These are phyloP conservation scores for Charina bottae DNA, from an alignment of 2,113 vertebrate genomes.

Conservation along the genomic window DNA sequence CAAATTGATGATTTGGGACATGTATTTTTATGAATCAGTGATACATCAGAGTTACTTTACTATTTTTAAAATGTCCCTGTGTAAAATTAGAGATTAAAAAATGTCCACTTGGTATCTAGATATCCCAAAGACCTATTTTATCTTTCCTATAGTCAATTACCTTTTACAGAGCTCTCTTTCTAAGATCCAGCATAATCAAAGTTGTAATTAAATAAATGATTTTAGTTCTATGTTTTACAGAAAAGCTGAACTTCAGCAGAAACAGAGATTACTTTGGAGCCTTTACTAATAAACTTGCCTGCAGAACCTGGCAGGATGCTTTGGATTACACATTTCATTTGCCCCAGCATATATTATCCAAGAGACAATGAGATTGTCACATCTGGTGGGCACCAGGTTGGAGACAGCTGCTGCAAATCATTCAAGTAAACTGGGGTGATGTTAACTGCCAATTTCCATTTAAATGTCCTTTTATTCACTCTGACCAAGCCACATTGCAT, in stretches of 20 bases:
- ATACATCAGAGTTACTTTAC: neutral
- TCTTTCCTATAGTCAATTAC: neutral
- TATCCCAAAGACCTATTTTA: neutral
- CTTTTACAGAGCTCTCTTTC: neutral
- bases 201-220: neutral
- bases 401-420: slow-evolving; percentile 27
- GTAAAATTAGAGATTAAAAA: neutral
- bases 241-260: neutral
- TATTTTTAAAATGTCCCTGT: neutral
- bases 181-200: slow-evolving; percentile 11
- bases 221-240: neutral
- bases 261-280: neutral
- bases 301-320: neutral
- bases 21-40: neutral
- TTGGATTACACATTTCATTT: neutral
- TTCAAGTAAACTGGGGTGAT: slow-evolving; percentile 42
- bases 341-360: neutral
- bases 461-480: slow-evolving; percentile 51
- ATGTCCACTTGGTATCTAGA: neutral
- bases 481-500: slow-evolving; percentile 49
- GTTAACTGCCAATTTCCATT: slow-evolving; percentile 39
- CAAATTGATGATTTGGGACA: too few species aligned
- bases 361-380: neutral
- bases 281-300: slow-evolving; percentile 1
- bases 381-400: neutral